phyloP scores from a whole-genome alignment of 1,140 invertebrate species.

The Drosophila serrata region DNA sequence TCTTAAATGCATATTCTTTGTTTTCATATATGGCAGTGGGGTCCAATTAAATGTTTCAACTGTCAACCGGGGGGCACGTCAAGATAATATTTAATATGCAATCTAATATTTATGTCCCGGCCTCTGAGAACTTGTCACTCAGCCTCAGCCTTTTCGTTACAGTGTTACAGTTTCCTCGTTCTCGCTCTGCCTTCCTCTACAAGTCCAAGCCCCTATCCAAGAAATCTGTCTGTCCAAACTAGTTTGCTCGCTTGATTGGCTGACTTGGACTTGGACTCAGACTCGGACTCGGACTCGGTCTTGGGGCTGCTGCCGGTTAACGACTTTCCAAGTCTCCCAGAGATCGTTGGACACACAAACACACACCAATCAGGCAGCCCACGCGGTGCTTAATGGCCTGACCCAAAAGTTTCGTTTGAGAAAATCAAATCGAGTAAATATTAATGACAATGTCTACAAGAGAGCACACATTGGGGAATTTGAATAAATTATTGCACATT shows the following conservation, averaged over 20 bases:
- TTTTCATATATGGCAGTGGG: slow-evolving; percentile 1
- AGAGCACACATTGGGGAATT: slow-evolving; percentile 74
- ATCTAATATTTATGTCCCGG: slow-evolving; percentile 43
- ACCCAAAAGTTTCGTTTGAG: slow-evolving; percentile 57
- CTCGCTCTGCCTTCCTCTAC: slow-evolving; percentile 8
- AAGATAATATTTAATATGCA: slow-evolving; percentile 41
- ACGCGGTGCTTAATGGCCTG: slow-evolving; percentile 66
- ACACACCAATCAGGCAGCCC: slow-evolving; percentile 31
- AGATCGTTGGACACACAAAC: slow-evolving; percentile 23
- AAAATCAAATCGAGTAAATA: slow-evolving; percentile 67
- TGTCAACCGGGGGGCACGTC: slow-evolving; percentile 8
- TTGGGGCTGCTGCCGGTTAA: no score
- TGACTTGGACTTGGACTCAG: slow-evolving; percentile 22
- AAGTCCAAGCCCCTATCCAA: slow-evolving; percentile 9
- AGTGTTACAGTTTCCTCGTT: slow-evolving; percentile 60
- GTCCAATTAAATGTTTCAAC: slow-evolving; percentile 37
- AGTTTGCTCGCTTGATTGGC: slow-evolving; percentile 72
- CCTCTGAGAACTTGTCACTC: slow-evolving; percentile 66
- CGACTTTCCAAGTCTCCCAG: slow-evolving; percentile 69
- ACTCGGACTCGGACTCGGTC: slow-evolving; percentile 10
- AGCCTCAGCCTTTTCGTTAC: slow-evolving; percentile 47
- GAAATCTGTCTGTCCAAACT: slow-evolving; percentile 66
- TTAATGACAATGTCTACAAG: slow-evolving; percentile 70
- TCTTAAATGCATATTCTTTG: slow-evolving; percentile 24
- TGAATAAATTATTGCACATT: slow-evolving; percentile 83